Base-by-base conservation (phyloP, 2,888 invertebrate genomes). In the Epistrophe eligans region DNA sequence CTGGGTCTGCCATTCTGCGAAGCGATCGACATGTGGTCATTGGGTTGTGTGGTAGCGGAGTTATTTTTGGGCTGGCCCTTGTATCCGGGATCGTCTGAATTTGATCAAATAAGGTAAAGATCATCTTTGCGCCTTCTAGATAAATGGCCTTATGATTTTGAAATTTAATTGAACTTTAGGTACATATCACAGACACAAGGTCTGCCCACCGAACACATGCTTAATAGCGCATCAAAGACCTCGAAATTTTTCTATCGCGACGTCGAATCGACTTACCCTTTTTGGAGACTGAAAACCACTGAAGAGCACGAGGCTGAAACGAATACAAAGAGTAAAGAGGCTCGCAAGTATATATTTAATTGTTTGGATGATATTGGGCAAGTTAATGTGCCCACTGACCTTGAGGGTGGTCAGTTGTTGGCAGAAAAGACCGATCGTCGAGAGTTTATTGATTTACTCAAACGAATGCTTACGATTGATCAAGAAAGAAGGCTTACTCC, bases 21-120 rank as follows among this genome's bases (percentile, higher is more conserved):
- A 93, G 98, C 99, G 15, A 99, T 99, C 91, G 99, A 99, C 94
- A 99, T 99, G 99, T 99, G 99, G 99, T 99, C 99, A 8, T 94
- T 99, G 89, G 99, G 99, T 80, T 99, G 99, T 94, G 99, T 99
- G 88, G 99, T 99, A 62, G 99, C 99, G 4, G 99, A 99, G 93
- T 94, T 99, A 89, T 99, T 99, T 94, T 95, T 99, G 58, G 99
- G 99, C 88, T 99, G 99, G 99, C 99, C 99, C 17, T 94, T 99
- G 48, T 99, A 99, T 94, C 99, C 99, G 0, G 99, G 99, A 89
- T 98, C 98, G 72, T 99, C 99, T 19, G 99, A 99, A 94, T 99
- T 99, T 94, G 99, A 99, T 94, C 97, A 99, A 94, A 99, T 99
- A 91, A 95, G 99, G 89, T 96, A 95, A 67, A 64, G 0, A 32